Conservation (phyloP, 1,140 invertebrate species). For the Thalassaphorura encarpata region DNA sequence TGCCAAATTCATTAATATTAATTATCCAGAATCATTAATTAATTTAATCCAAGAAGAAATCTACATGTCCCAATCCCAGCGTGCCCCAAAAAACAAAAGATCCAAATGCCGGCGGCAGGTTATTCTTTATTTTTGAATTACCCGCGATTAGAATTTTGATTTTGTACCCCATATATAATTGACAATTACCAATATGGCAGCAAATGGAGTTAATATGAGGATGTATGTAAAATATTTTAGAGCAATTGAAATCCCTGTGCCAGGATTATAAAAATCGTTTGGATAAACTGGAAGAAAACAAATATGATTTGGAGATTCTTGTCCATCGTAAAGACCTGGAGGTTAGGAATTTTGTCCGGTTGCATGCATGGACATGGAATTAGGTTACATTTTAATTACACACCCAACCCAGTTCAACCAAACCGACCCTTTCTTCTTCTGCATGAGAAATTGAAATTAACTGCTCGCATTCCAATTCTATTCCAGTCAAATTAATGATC, state of each 20-base stretch:
- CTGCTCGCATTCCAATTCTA: constrained; percentile 7
- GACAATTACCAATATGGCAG: too few relatives aligned
- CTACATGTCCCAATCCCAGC: not conserved
- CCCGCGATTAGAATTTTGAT: too few relatives aligned
- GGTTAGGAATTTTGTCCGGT: constrained; percentile 54
- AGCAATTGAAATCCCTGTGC: constrained; percentile 27
- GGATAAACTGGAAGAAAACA: constrained; percentile 76
- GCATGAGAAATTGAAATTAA: not conserved
- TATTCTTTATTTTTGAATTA: too few relatives aligned
- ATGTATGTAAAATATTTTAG: not conserved
- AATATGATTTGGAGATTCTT: constrained; percentile 96
- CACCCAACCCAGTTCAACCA: too few relatives aligned
- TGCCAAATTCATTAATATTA: not conserved
- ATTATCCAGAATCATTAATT: not conserved
- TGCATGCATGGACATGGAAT: too few relatives aligned
- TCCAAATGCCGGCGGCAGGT: too few relatives aligned
- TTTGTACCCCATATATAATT: too few relatives aligned
- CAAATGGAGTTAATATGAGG: not conserved
- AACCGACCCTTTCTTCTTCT: too few relatives aligned
- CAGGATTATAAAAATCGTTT: constrained; percentile 81
- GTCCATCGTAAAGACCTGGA: constrained; percentile 96
- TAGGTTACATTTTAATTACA: too few relatives aligned
- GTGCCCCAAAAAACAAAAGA: too few relatives aligned
- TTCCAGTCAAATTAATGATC: constrained; percentile 23
- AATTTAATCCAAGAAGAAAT: not conserved